phyloP scores from a whole-genome alignment of 2,113 vertebrate genomes.

The Lophochroa leadbeateri region DNA sequence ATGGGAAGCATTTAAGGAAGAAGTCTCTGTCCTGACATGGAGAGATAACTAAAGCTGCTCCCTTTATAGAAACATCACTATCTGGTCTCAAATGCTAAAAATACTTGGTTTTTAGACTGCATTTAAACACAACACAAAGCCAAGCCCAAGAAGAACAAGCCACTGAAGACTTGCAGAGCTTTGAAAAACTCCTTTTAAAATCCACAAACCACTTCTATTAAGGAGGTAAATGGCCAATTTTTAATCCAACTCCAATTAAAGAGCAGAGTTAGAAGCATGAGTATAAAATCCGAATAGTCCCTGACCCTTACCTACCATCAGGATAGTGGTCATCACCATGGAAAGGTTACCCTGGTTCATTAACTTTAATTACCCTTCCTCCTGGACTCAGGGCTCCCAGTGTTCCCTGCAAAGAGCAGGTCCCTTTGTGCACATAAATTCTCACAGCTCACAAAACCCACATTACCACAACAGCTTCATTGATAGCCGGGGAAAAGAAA shows the following conservation, averaged over 20 bases:
- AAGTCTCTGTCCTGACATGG: not conserved
- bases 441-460: conserved; percentile 83
- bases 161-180: not conserved
- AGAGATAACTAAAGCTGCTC: not conserved
- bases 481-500: conserved; percentile 79
- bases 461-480: conserved; percentile 83
- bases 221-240: conserved; percentile 4
- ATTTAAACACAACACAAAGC: not conserved
- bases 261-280: not conserved
- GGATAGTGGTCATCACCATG: conserved; percentile 71
- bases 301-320: conserved; percentile 72
- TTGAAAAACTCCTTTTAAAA: conserved; percentile 33
- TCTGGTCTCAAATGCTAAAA: conserved; percentile 18
- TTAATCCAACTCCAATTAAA: conserved; percentile 39
- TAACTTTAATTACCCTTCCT: conserved; percentile 83
- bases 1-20: not conserved
- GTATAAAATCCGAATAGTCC: conserved; percentile 52
- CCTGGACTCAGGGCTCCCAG: conserved; percentile 75
- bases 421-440: conserved; percentile 81
- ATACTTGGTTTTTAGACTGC: not conserved
- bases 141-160: conserved; percentile 21
- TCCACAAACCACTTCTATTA: not conserved
- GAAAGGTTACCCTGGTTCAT: conserved; percentile 82
- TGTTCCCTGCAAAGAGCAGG: conserved; percentile 82
- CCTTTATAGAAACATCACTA: not conserved